These are phyloP conservation scores for Bursaphelenchus mucronatus DNA, from an alignment of 1,140 invertebrate species.

Conservation along the genomic window DNA sequence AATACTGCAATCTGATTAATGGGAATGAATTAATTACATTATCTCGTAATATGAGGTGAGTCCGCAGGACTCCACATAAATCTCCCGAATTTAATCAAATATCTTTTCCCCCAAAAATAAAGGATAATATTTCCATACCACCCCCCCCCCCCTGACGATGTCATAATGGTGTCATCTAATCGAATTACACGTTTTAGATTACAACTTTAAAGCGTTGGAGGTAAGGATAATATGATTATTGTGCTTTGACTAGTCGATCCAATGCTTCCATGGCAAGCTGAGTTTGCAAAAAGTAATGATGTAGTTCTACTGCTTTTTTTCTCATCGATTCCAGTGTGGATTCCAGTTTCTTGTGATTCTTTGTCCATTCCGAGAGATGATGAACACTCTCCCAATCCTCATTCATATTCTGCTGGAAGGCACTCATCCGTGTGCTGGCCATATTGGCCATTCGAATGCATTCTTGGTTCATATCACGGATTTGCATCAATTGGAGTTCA, in stretches of 20 bases:
- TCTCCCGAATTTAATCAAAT: too few relatives aligned
- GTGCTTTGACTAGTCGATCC: conserved; percentile 14
- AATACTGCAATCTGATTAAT: too few relatives aligned
- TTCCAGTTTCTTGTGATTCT: conserved; percentile 3
- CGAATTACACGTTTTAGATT: too few relatives aligned
- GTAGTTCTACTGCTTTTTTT: conserved; percentile 20
- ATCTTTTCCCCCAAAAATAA: too few relatives aligned
- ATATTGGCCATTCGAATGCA: conserved; percentile 31
- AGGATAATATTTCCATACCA: too few relatives aligned
- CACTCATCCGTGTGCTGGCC: conserved; percentile 36
- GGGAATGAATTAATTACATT: too few relatives aligned
- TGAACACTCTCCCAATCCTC: conserved; percentile 25
- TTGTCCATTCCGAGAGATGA: conserved; percentile 13
- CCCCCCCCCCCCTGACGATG: too few relatives aligned
- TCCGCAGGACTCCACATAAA: too few relatives aligned
- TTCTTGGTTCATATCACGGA: conserved; percentile 30
- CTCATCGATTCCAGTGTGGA: conserved; percentile 29
- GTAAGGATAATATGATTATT: too few relatives aligned
- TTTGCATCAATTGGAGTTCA: conserved; percentile 33
- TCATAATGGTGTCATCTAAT: too few relatives aligned
- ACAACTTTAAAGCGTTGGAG: too few relatives aligned
- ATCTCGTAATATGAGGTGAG: too few relatives aligned
- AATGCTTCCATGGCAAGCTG: conserved; percentile 24
- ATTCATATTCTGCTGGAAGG: conserved; percentile 36
- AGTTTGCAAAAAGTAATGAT: conserved; percentile 25